These are phyloP conservation scores for Cariama cristata DNA, from an alignment of 2,113 vertebrate genomes.

Conservation along the genomic window DNA sequence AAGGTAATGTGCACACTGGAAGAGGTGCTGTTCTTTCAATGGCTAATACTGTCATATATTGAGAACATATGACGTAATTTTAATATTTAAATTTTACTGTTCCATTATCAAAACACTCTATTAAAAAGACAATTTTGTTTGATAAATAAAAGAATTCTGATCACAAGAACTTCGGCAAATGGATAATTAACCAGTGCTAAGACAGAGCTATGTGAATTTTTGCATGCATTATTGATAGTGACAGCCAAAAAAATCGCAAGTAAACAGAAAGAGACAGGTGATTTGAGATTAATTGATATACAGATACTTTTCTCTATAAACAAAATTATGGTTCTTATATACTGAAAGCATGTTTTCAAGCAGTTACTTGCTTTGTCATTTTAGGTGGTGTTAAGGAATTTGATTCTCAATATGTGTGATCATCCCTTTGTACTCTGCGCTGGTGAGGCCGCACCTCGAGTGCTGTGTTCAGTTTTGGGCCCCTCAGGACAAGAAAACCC, in stretches of 20 bases:
- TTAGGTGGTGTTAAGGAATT: background rate
- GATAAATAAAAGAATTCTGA: background rate
- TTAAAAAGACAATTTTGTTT: background rate
- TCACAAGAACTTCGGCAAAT: background rate
- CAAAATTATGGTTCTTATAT: background rate
- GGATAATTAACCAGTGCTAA: background rate
- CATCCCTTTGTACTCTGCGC: too few relatives aligned
- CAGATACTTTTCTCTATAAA: background rate
- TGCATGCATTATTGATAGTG: background rate
- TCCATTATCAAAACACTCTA: background rate
- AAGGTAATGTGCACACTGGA: background rate
- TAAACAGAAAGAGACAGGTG: background rate
- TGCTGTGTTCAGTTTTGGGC: too few relatives aligned
- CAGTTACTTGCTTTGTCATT: background rate
- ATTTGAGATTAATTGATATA: background rate
- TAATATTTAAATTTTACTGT: background rate
- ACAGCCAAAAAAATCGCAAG: background rate
- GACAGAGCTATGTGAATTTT: background rate
- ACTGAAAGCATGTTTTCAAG: background rate
- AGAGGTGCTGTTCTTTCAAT: background rate
- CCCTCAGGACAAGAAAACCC: too few relatives aligned
- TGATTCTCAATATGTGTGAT: background rate
- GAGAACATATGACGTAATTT: background rate
- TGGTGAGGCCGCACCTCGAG: too few relatives aligned
- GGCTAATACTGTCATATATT: background rate